Conservation (phyloP, 2,113 vertebrate genomes). For the Tachycineta bicolor region DNA sequence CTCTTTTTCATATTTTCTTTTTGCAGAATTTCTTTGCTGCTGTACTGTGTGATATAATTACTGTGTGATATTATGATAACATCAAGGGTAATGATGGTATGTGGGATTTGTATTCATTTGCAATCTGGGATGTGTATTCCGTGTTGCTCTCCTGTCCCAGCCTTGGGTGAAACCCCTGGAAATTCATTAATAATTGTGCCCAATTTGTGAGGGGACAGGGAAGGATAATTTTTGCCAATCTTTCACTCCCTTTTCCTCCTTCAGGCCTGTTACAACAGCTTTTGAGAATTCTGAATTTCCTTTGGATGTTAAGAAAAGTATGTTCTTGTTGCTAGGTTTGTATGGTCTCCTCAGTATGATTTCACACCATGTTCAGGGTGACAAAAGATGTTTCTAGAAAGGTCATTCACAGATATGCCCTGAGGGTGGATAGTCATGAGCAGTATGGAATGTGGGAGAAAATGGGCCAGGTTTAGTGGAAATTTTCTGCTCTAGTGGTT, state of each 20-base stretch:
- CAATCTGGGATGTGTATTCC: background rate
- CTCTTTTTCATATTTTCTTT: background rate
- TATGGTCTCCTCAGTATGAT: background rate
- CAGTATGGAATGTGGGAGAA: background rate
- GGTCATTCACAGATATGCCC: background rate
- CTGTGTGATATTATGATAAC: background rate
- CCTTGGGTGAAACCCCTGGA: background rate
- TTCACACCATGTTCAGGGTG: background rate
- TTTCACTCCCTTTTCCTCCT: background rate
- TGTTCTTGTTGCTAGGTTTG: background rate
- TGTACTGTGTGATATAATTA: no score
- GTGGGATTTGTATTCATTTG: background rate
- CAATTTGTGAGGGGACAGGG: background rate
- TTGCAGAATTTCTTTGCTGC: background rate
- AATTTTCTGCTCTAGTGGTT: background rate
- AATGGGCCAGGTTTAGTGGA: background rate
- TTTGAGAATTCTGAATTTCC: background rate
- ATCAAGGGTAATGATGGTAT: background rate
- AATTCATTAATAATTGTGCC: background rate
- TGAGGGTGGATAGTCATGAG: background rate
- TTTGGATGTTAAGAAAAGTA: background rate
- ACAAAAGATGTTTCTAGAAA: background rate
- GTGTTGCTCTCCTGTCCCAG: background rate
- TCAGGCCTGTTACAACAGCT: background rate
- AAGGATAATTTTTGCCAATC: background rate